These are phyloP conservation scores for Artemia sp. DNA, from an alignment of 2,888 invertebrate genomes.

Conservation along the genomic window DNA sequence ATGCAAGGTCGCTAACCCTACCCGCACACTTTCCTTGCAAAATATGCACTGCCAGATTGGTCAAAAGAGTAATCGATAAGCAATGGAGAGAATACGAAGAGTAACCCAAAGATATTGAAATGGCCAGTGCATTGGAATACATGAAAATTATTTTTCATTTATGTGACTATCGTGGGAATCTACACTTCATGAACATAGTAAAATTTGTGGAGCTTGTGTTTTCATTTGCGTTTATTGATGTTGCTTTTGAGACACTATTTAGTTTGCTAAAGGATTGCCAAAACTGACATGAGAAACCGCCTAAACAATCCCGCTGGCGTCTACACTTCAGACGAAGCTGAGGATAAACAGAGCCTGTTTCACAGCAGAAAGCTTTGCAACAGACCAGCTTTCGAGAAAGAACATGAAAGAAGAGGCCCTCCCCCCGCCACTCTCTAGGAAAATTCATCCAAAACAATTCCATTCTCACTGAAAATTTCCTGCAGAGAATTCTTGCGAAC, in stretches of 20 bases:
- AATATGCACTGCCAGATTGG: slow-evolving; percentile 11
- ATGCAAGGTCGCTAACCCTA: slow-evolving; percentile 6
- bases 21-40: slow-evolving; percentile 6
- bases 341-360: neutral
- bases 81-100: slow-evolving; percentile 7
- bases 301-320: neutral
- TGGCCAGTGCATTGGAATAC: neutral
- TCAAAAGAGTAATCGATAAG: slow-evolving; percentile 10
- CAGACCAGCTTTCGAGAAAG: too few species aligned
- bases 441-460: too few species aligned
- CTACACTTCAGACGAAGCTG: neutral
- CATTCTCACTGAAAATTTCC: too few species aligned
- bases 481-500: too few species aligned
- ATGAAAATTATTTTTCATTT: neutral
- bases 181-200: neutral
- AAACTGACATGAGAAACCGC: slow-evolving; percentile 4
- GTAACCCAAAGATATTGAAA: slow-evolving; percentile 4
- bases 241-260: slow-evolving; percentile 10
- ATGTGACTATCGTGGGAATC: slow-evolving; percentile 6
- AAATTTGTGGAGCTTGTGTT: slow-evolving; percentile 11
- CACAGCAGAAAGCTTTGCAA: too few species aligned
- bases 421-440: too few species aligned
- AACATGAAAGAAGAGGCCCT: too few species aligned
- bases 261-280: slow-evolving; percentile 3
- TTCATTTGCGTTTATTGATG: neutral